Conservation (phyloP, 2,888 invertebrate genomes). For the Pristionchus japonicus region DNA sequence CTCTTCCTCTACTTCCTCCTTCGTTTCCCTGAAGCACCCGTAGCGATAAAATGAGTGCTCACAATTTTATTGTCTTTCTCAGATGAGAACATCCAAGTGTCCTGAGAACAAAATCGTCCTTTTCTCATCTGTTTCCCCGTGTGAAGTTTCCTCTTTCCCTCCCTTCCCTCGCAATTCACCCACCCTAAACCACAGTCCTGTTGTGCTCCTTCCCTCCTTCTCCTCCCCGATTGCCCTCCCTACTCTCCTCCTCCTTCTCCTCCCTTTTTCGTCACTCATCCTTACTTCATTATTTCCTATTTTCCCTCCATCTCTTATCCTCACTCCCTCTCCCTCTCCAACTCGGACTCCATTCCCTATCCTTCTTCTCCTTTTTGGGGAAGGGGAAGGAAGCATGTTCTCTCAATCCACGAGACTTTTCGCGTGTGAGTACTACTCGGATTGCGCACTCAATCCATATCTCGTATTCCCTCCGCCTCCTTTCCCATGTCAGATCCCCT, state of each 20-base stretch:
- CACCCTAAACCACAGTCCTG: background rate
- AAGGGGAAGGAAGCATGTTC: background rate
- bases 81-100: background rate
- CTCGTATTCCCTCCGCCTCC: background rate
- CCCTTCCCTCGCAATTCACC: background rate
- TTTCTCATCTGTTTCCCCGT: background rate
- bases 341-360: conserved; percentile 5
- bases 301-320: conserved; percentile 19
- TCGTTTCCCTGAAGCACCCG: background rate
- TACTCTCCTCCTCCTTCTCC: conserved; percentile 22
- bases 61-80: background rate
- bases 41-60: background rate
- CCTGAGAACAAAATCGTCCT: background rate
- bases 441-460: background rate
- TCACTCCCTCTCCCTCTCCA: background rate
- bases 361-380: background rate
- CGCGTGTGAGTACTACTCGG: background rate
- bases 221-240: background rate
- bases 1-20: background rate
- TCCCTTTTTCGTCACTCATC: conserved; percentile 27
- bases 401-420: background rate
- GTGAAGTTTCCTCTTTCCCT: background rate
- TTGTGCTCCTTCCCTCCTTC: background rate
- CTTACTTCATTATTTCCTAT: conserved; percentile 9
- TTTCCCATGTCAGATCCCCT: background rate